Conservation (phyloP, 2,797 vertebrate species). For the Tenualosa ilisha region DNA sequence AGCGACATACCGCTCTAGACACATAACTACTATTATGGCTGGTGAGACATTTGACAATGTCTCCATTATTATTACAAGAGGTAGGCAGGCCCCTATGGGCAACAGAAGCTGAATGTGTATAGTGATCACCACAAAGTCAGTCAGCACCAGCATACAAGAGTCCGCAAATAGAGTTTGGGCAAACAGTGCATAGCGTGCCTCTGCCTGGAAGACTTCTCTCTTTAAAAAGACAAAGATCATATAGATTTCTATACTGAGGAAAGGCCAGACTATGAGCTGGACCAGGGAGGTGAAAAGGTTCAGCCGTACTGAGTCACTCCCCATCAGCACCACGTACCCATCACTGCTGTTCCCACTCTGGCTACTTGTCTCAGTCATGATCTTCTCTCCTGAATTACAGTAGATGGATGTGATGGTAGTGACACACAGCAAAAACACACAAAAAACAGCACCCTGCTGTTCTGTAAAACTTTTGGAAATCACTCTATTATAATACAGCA, state of each 20-base stretch:
- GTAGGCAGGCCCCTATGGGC: not conserved
- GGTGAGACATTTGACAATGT: not conserved
- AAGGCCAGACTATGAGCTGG: not conserved
- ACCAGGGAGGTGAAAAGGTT: not conserved
- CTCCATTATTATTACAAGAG: not conserved
- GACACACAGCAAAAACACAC: too few species aligned
- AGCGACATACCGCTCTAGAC: conserved; percentile 41
- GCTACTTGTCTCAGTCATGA: not conserved
- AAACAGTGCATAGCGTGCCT: not conserved
- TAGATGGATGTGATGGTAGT: too few species aligned
- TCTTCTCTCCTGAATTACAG: too few species aligned
- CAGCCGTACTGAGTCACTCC: not conserved
- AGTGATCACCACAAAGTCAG: not conserved
- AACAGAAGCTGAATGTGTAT: not conserved
- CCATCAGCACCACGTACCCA: not conserved
- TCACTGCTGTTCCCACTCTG: not conserved
- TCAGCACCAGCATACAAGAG: not conserved
- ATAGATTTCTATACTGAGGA: not conserved
- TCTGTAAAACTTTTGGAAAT: too few species aligned
- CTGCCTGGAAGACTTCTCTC: not conserved
- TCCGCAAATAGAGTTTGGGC: not conserved
- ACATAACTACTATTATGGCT: not conserved
- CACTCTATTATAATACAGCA: too few species aligned
- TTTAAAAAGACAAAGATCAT: not conserved
- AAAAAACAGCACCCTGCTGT: too few species aligned